Percentiles rank a stretch among this genome's conserved stretches.
phyloP scores from a whole-genome alignment of 2,888 invertebrate genomes.

The Gerosis bhagava region DNA sequence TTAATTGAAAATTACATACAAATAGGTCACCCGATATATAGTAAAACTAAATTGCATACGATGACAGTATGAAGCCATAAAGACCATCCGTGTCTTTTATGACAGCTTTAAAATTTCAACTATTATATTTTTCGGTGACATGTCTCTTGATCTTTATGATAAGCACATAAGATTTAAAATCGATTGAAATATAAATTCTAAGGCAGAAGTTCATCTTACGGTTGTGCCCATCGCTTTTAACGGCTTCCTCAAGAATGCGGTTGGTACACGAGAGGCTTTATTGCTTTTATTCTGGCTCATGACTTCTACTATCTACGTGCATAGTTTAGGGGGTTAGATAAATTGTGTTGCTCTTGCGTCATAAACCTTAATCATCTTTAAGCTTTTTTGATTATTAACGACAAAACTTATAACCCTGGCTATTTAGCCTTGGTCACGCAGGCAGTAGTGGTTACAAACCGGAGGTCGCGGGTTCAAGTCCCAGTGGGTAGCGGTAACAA shows the following conservation, averaged over 20 bases:
- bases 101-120: background rate
- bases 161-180: background rate
- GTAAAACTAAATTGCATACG: no score
- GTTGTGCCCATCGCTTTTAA: constrained; percentile 1
- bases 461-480: no score
- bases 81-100: background rate
- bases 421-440: no score
- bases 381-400: no score
- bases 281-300: constrained; percentile 19
- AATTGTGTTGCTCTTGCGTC: constrained; percentile 6
- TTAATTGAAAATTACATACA: background rate
- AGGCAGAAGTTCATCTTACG: background rate
- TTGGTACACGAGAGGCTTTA: constrained; percentile 11
- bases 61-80: no score
- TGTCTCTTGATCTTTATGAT: background rate
- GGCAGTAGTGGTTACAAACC: no score
- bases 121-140: background rate
- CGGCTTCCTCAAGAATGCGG: constrained; percentile 15
- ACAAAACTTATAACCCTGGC: no score
- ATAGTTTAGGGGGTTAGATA: constrained; percentile 8
- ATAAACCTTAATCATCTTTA: no score
- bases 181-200: background rate
- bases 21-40: no score
- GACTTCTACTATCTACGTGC: constrained; percentile 8
- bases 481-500: no score